Evolutionary conservation across 2,888 invertebrate genomes (phyloP), one percentile per base, ranked within the genome.

Genomic region (Callyntrura guangdongensis): DNA sequence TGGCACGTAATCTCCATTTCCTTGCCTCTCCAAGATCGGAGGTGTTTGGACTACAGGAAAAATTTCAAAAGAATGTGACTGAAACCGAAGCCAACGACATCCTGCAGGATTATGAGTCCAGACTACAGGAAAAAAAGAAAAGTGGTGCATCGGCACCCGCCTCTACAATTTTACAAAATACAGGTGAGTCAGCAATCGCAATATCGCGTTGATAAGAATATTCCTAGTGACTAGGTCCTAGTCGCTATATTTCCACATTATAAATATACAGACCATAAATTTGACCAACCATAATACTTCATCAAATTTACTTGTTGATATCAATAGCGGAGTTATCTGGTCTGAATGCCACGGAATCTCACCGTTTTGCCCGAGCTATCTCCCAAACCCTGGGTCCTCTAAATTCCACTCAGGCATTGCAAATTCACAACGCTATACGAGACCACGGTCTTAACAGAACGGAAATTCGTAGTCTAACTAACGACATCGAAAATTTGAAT

Each of bases 321-420:
- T n/a, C n/a, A n/a, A n/a, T n/a, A n/a, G 81, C 81, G 6, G 59
- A 81, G 1, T 17, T 81, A 1, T 59, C 59, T 1, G 81, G 81
- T 1, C 59, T 81, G n/a, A 81, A 81, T 22, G 53, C 81, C n/a
- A 81, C 59, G 9, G 81, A 81, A 17, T 59, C 59, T 12, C 59
- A 59, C 59, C 59, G 59, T 17, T 59, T 59, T 20, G 81, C 59
- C 59, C 5, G 81, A n/a, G 56, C 81, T 0, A 81, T 81, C n/a
- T 53, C 59, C 14, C 20, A 81, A 17, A 81, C 81, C 4, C 56
- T 81, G 6, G 81, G 81, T 14, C 81, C 81, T 1, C 45, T 83
- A 6, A 83, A 83, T 20, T 1, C 47, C 4, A 83, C 83, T n/a
- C 64, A 83, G 47, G 83, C 83, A 1, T 6, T 67, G 17, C 47